Percentiles rank a stretch among this genome's conserved stretches.
phyloP scores from a whole-genome alignment of 2,797 vertebrate genomes.

The Chromobotia macracanthus region DNA sequence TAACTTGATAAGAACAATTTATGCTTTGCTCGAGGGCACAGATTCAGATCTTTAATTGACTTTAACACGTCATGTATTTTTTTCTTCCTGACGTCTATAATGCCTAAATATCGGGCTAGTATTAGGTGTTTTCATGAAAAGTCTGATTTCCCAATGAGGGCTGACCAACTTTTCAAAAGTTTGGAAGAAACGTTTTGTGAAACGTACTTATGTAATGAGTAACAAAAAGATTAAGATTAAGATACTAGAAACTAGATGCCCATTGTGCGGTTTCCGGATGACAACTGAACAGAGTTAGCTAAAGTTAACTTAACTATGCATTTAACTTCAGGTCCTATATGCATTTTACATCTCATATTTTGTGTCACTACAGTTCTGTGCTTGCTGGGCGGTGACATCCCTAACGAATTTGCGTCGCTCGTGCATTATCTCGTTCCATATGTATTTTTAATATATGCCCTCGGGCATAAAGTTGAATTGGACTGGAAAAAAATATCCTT shows the following conservation, averaged over 20 bases:
- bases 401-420: slow-evolving; percentile 79
- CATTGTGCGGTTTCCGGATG: slow-evolving; percentile 52
- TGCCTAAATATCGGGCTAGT: slow-evolving; percentile 62
- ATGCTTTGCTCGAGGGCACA: slow-evolving; percentile 88
- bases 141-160: slow-evolving; percentile 27
- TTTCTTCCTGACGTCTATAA: slow-evolving; percentile 71
- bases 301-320: slow-evolving; percentile 55
- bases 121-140: slow-evolving; percentile 65
- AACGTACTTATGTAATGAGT: not conserved
- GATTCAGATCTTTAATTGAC: slow-evolving; percentile 97
- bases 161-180: slow-evolving; percentile 59
- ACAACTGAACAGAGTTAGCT: slow-evolving; percentile 61
- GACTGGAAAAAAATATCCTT: slow-evolving; percentile 76
- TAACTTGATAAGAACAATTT: slow-evolving; percentile 90
- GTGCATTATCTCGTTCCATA: slow-evolving; percentile 81
- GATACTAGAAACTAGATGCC: slow-evolving; percentile 24
- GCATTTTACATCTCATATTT: slow-evolving; percentile 50
- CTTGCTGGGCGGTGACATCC: slow-evolving; percentile 74
- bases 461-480: slow-evolving; percentile 83
- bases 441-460: slow-evolving; percentile 87
- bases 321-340: slow-evolving; percentile 57
- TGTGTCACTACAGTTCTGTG: slow-evolving; percentile 65
- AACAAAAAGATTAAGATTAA: not conserved
- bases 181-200: not conserved
- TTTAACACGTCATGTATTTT: slow-evolving; percentile 90